Evolutionary conservation across 2,797 vertebrate species (phyloP), one percentile per base, ranked within the genome.

Genomic region (Otolemur crassicaudatus): DNA sequence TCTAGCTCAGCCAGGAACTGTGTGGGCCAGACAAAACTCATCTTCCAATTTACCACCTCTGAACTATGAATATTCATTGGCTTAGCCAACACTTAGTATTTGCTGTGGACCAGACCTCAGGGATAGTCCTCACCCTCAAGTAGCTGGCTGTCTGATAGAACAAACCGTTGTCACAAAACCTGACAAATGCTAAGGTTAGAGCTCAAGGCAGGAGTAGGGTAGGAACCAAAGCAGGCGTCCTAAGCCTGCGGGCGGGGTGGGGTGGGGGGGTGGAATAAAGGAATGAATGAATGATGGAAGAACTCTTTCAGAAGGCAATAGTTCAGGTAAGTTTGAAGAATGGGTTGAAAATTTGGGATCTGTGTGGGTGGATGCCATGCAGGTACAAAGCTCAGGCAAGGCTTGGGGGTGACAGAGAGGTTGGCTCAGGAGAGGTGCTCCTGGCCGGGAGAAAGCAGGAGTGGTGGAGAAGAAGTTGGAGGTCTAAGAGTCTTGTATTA

Each of bases 1-100:
- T 43, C 61, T n/a, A 73, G 37, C 69, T 84, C 67, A 69, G 70
- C 65, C 61, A 67, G 46, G n/a, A 94, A 37, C 23, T 29, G 20
- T 80, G 67, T 37, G 65, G 58, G 80, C 86, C 83, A 91, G 87
- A 34, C 8, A 65, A 82, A 85, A 61, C 19, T n/a, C 67, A 37
- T 60, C 69, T 75, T 22, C 63, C 16, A 14, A 8, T 49, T 61
- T 76, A 82, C 86, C 86, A 5, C 75, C 19, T 90, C 20, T 14
- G 1, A 23, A 63, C 63, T 37, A 34, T 49, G 65, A 46, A 79
- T 0, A 93, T 87, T 61, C 75, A 72, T 40, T 27, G n/a, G 9
- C 77, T 92, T 84, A 67, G 72, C 87, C 72, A 84, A 84, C n/a
- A 43, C 40, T 93, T 81, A 31, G 63, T 75, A 46, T 69, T 87